Evolutionary conservation across 2,113 vertebrate species (phyloP).

Genomic region (Indri indri): DNA sequence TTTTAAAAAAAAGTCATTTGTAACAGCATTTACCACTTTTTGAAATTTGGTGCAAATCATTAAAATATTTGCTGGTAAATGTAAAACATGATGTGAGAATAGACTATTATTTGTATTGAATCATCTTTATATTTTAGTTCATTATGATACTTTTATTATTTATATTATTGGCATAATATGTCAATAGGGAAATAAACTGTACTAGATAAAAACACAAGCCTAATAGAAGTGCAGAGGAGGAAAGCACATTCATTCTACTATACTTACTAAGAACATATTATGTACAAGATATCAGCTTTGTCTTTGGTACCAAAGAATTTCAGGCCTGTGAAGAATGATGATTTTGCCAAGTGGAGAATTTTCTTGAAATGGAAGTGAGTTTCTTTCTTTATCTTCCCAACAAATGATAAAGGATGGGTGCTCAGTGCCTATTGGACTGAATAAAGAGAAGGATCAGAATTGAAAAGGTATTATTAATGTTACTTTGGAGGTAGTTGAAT

Average conservation of each 20-base stretch:
- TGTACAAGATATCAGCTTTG: neutral
- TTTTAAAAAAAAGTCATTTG: neutral
- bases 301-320: neutral
- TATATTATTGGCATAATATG: no score
- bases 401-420: neutral
- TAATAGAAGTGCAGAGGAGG: neutral
- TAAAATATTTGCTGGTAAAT: neutral
- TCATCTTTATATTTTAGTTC: neutral
- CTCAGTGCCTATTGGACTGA: neutral
- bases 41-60: neutral
- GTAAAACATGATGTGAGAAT: neutral
- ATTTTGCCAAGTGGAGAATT: neutral
- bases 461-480: neutral
- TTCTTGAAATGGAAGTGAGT: neutral
- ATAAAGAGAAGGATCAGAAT: neutral
- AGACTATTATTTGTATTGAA: neutral
- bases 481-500: neutral
- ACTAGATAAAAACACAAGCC: neutral
- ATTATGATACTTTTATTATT: neutral
- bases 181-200: neutral
- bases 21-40: neutral
- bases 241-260: neutral
- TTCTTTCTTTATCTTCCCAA: neutral
- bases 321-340: neutral
- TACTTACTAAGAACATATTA: neutral